Evolutionary conservation across 2,888 invertebrate genomes (phyloP).

Genomic region (Megaustenia siamemsis): DNA sequence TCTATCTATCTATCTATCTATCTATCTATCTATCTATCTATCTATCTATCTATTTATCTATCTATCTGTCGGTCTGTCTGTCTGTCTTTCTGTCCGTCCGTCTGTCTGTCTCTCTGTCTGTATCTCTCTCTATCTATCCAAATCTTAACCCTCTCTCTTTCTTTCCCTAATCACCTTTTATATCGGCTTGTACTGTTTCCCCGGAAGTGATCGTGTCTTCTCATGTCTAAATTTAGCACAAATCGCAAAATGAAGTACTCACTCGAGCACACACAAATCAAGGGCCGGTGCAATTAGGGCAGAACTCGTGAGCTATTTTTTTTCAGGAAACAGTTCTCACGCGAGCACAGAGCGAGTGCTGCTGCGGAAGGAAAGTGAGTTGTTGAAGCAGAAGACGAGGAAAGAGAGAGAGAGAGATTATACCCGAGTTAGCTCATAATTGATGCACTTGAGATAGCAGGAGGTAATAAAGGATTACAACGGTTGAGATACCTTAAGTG

Average conservation of each 20-base stretch:
- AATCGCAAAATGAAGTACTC: not conserved
- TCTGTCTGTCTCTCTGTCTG: not conserved
- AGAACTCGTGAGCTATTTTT: not conserved
- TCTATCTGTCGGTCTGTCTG: no score
- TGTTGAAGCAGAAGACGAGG: conserved; percentile 1
- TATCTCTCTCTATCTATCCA: no score
- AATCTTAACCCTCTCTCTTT: not conserved
- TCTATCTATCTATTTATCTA: no score
- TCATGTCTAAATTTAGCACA: not conserved
- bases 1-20: no score
- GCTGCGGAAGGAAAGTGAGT: not conserved
- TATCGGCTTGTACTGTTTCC: not conserved
- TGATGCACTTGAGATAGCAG: not conserved
- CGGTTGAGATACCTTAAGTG: not conserved
- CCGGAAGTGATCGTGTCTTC: not conserved
- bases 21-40: no score
- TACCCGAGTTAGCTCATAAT: not conserved
- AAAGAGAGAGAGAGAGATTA: not conserved
- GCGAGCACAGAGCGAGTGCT: not conserved
- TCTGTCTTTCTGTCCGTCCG: no score
- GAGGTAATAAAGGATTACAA: no score
- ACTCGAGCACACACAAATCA: not conserved
- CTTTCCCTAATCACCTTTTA: not conserved
- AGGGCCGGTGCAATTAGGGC: not conserved
- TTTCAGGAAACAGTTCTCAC: not conserved